Evolutionary conservation across 2,888 invertebrate genomes (phyloP).

Genomic region (Eupithecia vulgata): DNA sequence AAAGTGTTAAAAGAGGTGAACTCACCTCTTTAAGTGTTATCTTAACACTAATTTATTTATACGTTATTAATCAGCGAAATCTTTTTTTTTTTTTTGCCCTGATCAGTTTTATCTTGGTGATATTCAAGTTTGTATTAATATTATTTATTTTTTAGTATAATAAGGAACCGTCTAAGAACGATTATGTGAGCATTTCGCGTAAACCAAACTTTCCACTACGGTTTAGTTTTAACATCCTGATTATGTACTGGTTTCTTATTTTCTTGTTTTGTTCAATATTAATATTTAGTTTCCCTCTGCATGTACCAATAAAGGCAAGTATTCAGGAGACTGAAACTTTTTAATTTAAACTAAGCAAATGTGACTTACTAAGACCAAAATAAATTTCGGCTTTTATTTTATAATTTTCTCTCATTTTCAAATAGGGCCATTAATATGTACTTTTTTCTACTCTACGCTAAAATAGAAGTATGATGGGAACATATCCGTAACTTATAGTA

Average conservation of each 20-base stretch:
- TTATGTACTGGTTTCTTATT: neutral
- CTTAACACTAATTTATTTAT: neutral
- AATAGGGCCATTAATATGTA: neutral
- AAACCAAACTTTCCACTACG: slow-evolving; percentile 62
- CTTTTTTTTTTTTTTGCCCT: neutral
- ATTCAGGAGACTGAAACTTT: neutral
- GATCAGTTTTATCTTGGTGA: neutral
- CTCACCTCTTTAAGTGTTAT: neutral
- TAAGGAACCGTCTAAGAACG: slow-evolving; percentile 30
- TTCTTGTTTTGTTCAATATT: neutral
- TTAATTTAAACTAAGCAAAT: neutral
- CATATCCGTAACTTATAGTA: neutral
- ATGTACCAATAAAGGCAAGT: neutral
- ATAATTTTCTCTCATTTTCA: neutral
- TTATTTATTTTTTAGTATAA: neutral
- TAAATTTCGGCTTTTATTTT: neutral
- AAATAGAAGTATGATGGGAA: neutral
- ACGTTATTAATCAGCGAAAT: neutral
- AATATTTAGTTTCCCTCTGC: neutral
- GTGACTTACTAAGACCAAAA: neutral
- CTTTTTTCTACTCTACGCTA: neutral
- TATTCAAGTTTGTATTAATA: neutral
- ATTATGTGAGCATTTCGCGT: slow-evolving; percentile 55
- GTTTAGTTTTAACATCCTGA: slow-evolving; percentile 22
- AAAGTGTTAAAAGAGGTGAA: neutral